A percentile compares a stretch with the other conserved stretches of the same genome.
Evolutionary conservation across 2,113 vertebrate species (phyloP).

Genomic region (Triplophysa tibetana): DNA sequence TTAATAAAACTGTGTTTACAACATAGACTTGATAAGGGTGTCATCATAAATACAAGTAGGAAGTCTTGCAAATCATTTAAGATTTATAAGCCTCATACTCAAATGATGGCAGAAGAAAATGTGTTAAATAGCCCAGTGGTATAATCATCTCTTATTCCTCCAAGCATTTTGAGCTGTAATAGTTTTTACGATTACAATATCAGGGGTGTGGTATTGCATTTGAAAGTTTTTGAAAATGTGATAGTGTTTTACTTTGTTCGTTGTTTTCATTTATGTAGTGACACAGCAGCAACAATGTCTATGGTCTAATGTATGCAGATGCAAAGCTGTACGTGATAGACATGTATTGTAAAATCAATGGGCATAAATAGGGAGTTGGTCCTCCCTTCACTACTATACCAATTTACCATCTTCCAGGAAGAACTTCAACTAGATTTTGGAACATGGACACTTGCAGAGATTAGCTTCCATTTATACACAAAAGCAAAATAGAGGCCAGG

Average conservation of each 20-base stretch:
- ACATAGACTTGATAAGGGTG: not conserved
- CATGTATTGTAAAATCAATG: too few relatives aligned
- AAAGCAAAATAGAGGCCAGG: too few relatives aligned
- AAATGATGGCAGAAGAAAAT: not conserved
- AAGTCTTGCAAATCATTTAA: constrained; percentile 2
- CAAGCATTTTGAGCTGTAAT: constrained; percentile 1
- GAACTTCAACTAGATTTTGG: too few relatives aligned
- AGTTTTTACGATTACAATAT: constrained; percentile 21
- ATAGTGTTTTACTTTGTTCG: not conserved
- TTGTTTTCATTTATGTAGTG: too few relatives aligned
- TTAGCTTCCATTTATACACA: too few relatives aligned
- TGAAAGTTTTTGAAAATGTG: constrained; percentile 1
- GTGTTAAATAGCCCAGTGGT: constrained; percentile 8
- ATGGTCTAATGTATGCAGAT: too few relatives aligned
- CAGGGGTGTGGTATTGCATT: not conserved
- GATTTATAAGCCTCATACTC: constrained; percentile 2
- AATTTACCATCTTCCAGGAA: too few relatives aligned
- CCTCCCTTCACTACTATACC: too few relatives aligned
- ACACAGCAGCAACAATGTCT: too few relatives aligned
- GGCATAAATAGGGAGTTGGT: too few relatives aligned
- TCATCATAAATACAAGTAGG: constrained; percentile 1
- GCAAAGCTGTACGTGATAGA: too few relatives aligned
- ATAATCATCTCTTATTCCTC: constrained; percentile 14
- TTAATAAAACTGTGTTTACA: not conserved
- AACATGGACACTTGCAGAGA: too few relatives aligned